Evolutionary conservation across 1,140 invertebrate genomes (phyloP).

Genomic region (Saccostrea echinata): DNA sequence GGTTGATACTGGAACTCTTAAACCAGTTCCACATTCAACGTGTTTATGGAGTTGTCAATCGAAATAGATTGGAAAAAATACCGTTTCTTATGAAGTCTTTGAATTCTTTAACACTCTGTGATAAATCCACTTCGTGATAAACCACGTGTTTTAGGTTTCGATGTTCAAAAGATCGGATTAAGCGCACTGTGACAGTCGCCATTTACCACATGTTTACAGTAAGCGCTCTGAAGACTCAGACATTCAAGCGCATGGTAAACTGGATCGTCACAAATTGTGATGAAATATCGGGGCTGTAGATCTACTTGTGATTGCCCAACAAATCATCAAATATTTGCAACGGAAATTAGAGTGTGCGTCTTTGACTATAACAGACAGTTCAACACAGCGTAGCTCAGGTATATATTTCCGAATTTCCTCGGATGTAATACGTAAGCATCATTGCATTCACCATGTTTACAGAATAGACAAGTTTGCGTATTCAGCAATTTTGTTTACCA

Average conservation of each 20-base stretch:
- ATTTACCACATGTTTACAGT: too few species aligned
- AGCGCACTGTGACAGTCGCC: slow-evolving; percentile 70
- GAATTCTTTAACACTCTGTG: slow-evolving; percentile 61
- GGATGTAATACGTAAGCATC: background rate
- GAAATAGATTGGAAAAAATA: background rate
- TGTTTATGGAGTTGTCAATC: too few species aligned
- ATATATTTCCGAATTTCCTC: slow-evolving; percentile 15
- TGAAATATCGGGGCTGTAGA: background rate
- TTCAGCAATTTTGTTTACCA: too few species aligned
- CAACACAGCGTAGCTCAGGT: background rate
- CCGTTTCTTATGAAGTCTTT: slow-evolving; percentile 53
- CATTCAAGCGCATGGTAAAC: background rate
- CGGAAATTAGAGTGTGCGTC: background rate
- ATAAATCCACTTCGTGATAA: slow-evolving; percentile 67
- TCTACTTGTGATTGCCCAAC: background rate
- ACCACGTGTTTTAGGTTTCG: slow-evolving; percentile 75
- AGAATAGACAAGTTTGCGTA: too few species aligned
- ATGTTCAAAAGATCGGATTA: slow-evolving; percentile 77
- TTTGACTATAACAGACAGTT: background rate
- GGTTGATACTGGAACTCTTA: too few species aligned
- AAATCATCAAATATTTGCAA: background rate
- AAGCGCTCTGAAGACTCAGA: background rate
- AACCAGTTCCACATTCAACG: too few species aligned
- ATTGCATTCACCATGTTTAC: too few species aligned
- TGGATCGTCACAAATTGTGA: background rate